Evolutionary conservation across 2,797 vertebrate genomes (phyloP), one percentile per base, ranked within the genome.

Genomic region (Fistularia tabacaria): DNA sequence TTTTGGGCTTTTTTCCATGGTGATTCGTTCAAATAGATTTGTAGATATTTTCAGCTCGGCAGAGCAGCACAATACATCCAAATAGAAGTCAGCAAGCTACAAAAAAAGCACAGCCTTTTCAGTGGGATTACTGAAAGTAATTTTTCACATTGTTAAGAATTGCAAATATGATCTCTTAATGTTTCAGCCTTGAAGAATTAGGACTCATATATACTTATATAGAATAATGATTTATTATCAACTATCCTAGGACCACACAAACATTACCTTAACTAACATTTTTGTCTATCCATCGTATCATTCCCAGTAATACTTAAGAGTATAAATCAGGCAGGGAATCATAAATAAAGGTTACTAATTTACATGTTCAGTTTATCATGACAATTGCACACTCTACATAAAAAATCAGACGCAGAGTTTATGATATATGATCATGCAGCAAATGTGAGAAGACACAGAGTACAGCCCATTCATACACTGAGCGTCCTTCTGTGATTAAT

Each of bases 351-450:
- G 83, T 87, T 87, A 85, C 78, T 73, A 85, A 90, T 92, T 91
- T 91, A 90, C 89, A 92, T 91, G 90, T 90, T 90, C 87, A 90
- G 89, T 90, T 89, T 88, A 91, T 91, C 88, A 91, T 88, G 82
- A 89, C 90, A 89, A 91, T 89, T 89, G 85, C 85, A 87, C 87
- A 88, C 84, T 89, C 85, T 88, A 89, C 88, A 90, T 91, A 89
- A 90, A 92, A 89, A 91, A 90, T 90, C 87, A 90, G 90, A 90
- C 88, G 86, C 84, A 84, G 80, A 84, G 74, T 89, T 91, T 89
- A 89, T 91, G 88, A 92, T 91, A 91, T 90, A 92, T 91, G 89
- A 89, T 91, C 89, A 83, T 85, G 89, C 84, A 86, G 81, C 86
- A 86, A 85, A 85, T 83, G 86, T 85, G 82, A 87, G 87, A 82